phyloP scores from a whole-genome alignment of 2,113 vertebrate genomes.

The Rhinopomastus cyanomelas region DNA sequence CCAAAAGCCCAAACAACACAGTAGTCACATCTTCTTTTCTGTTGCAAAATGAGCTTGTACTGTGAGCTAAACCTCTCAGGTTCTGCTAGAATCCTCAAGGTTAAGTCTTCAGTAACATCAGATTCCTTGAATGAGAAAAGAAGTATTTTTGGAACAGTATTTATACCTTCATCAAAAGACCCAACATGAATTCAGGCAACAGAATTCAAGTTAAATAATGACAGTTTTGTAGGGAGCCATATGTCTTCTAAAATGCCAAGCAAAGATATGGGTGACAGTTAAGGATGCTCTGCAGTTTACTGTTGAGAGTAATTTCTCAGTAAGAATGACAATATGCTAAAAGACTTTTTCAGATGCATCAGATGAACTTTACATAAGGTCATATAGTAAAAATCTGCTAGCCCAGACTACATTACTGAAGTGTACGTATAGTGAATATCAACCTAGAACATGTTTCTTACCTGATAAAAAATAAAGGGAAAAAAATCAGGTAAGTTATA shows the following conservation, averaged over 20 bases:
- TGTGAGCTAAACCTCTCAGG: neutral
- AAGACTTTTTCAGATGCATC: neutral
- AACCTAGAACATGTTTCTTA: neutral
- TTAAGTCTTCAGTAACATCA: neutral
- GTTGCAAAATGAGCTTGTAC: neutral
- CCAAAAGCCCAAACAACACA: neutral
- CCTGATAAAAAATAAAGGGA: neutral
- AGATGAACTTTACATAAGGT: neutral
- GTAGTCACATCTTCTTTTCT: neutral
- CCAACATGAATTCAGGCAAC: slow-evolving; percentile 14
- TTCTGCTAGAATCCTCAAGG: neutral
- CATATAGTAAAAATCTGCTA: neutral
- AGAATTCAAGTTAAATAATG: slow-evolving; percentile 26
- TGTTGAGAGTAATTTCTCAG: neutral
- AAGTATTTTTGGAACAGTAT: slow-evolving; percentile 30
- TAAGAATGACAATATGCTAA: neutral
- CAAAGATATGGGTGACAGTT: slow-evolving; percentile 22
- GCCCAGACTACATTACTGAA: neutral
- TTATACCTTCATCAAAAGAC: slow-evolving; percentile 13
- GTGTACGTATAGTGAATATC: neutral
- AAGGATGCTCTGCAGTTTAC: slow-evolving; percentile 16
- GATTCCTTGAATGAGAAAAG: neutral
- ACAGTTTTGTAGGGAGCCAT: slow-evolving; percentile 23
- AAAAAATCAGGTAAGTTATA: neutral
- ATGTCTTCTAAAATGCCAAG: slow-evolving; percentile 39